phyloP scores from a whole-genome alignment of 2,888 invertebrate species.

The Drosophila mulleri region DNA sequence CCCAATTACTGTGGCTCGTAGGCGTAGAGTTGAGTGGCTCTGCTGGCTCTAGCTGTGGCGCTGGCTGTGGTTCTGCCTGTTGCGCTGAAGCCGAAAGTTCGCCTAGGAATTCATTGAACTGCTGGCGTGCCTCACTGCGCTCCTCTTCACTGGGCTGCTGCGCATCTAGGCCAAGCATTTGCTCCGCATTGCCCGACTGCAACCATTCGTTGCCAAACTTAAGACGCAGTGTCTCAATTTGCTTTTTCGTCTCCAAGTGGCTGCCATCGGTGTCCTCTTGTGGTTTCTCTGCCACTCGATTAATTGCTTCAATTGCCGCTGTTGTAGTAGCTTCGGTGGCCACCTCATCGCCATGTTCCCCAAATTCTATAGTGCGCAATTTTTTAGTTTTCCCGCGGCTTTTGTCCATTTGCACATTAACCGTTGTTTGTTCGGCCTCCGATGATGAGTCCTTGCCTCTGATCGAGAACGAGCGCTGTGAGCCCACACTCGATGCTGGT shows the following conservation, averaged over 20 bases:
- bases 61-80: neutral
- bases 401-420: constrained; percentile 48
- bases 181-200: constrained; percentile 86
- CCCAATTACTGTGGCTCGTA: constrained; percentile 45
- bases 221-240: constrained; percentile 87
- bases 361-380: constrained; percentile 85
- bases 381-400: constrained; percentile 80
- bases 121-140: constrained; percentile 67
- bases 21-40: constrained; percentile 70
- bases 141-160: constrained; percentile 46
- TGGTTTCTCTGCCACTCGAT: constrained; percentile 13
- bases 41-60: neutral
- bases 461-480: constrained; percentile 64
- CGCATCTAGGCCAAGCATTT: constrained; percentile 85
- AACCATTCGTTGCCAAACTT: constrained; percentile 88
- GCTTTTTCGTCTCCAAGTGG: constrained; percentile 87
- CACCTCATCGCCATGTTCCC: constrained; percentile 56
- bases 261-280: constrained; percentile 65
- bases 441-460: constrained; percentile 46
- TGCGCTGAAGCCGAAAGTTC: constrained; percentile 53
- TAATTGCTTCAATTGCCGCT: neutral
- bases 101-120: constrained; percentile 78
- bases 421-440: constrained; percentile 40
- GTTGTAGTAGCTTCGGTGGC: neutral
- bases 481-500: constrained; percentile 83